Percentiles rank a stretch among this genome's conserved stretches.
phyloP scores from a whole-genome alignment of 2,797 vertebrate species.

The Pangasius djambal region DNA sequence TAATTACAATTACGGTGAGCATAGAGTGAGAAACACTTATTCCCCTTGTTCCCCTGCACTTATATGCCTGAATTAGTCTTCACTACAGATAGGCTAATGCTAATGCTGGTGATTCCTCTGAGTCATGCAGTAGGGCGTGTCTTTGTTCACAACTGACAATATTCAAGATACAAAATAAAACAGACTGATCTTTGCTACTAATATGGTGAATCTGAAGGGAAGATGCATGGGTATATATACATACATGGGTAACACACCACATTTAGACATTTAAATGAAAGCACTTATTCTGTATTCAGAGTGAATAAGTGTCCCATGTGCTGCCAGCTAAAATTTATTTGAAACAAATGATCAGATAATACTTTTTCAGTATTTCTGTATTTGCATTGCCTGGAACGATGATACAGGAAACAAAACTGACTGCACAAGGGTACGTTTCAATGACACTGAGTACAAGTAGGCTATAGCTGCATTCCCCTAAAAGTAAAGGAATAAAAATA shows the following conservation, averaged over 20 bases:
- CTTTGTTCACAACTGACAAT: slow-evolving; percentile 3
- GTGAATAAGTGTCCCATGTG: background rate
- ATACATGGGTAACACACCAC: background rate
- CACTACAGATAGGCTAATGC: slow-evolving; percentile 23
- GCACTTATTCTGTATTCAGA: background rate
- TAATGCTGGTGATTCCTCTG: slow-evolving; percentile 4
- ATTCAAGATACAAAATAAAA: background rate
- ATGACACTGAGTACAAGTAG: background rate
- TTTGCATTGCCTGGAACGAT: background rate
- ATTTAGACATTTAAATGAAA: background rate
- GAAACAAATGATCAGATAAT: background rate
- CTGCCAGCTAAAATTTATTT: background rate
- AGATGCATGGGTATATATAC: too few relatives aligned
- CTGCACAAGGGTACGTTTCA: background rate
- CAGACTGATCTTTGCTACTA: background rate
- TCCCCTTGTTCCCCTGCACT: background rate
- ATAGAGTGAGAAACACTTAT: background rate
- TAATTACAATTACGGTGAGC: too few relatives aligned
- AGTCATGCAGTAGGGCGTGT: slow-evolving; percentile 26
- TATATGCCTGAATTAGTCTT: background rate
- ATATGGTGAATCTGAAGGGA: background rate
- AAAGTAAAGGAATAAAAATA: background rate
- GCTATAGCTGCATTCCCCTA: background rate
- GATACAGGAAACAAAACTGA: background rate
- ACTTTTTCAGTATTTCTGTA: background rate